phyloP scores from a whole-genome alignment of 2,888 invertebrate genomes.

The Clepsis dumicolana region DNA sequence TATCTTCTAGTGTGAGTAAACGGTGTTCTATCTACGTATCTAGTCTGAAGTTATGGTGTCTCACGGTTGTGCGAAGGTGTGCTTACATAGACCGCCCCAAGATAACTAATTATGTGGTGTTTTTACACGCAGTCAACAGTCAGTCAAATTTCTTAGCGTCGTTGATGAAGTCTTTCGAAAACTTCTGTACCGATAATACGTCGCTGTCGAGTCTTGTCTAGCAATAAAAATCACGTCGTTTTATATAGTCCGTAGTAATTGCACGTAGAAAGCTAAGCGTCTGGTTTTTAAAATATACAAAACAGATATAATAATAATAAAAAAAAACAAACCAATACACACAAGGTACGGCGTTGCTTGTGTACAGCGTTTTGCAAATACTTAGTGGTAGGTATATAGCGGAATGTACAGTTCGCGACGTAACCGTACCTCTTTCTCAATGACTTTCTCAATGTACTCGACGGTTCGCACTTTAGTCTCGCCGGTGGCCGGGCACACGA shows the following conservation, averaged over 20 bases:
- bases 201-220: constrained; percentile 32
- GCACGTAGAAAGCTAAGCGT: constrained; percentile 82
- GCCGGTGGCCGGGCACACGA: constrained; percentile 94
- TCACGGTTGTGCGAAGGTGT: constrained; percentile 60
- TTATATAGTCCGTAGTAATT: constrained; percentile 50
- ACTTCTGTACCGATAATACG: constrained; percentile 2
- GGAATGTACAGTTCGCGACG: constrained; percentile 75
- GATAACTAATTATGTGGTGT: constrained; percentile 52
- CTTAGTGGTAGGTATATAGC: constrained; percentile 56
- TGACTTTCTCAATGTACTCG: constrained; percentile 97
- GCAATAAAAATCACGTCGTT: constrained; percentile 12
- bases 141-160: constrained; percentile 52
- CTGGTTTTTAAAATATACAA: constrained; percentile 64
- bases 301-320: constrained; percentile 53
- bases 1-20: constrained; percentile 46
- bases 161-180: constrained; percentile 33
- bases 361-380: constrained; percentile 75
- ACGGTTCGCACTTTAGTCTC: constrained; percentile 95
- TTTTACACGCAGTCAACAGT: constrained; percentile 57
- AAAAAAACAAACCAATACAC: constrained; percentile 66
- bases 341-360: constrained; percentile 78
- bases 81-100: constrained; percentile 57
- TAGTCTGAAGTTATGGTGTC: constrained; percentile 55
- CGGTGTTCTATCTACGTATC: constrained; percentile 53
- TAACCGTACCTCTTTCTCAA: constrained; percentile 95